Conservation (phyloP, 2,888 invertebrate genomes). For the Zaprionus obscuricornis region DNA sequence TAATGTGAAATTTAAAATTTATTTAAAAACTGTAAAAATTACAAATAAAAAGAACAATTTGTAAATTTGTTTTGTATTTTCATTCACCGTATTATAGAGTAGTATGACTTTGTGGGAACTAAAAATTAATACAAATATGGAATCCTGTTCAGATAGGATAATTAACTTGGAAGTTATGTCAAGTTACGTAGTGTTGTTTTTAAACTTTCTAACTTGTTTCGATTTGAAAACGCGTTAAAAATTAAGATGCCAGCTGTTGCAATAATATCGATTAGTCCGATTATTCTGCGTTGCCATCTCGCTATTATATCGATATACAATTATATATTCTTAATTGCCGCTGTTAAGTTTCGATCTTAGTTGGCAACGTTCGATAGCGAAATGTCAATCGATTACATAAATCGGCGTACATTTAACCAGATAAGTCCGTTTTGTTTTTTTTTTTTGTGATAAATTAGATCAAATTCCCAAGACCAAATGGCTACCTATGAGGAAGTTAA, state of each 20-base stretch:
- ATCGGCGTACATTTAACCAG: constrained; percentile 31
- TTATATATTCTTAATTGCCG: constrained; percentile 4
- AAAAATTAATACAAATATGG: no score
- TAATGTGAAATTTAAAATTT: constrained; percentile 57
- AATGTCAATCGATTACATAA: not conserved
- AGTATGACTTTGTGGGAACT: no score
- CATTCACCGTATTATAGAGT: no score
- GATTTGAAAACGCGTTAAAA: no score
- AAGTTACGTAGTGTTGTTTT: no score
- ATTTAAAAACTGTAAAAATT: constrained; percentile 59
- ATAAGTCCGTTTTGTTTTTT: constrained; percentile 4
- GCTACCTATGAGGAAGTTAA: constrained; percentile 84
- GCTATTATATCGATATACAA: no score
- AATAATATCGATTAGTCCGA: no score
- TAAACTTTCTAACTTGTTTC: no score
- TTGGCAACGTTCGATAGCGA: not conserved
- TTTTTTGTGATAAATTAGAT: not conserved
- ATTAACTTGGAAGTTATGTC: no score
- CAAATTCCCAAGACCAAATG: constrained; percentile 45
- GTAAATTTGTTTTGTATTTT: constrained; percentile 3
- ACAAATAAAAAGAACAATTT: constrained; percentile 59
- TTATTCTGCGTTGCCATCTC: no score
- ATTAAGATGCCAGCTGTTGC: no score
- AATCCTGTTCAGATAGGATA: no score
- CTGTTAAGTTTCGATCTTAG: not conserved